phyloP scores from a whole-genome alignment of 1,140 invertebrate species.

The Nephila pilipes region DNA sequence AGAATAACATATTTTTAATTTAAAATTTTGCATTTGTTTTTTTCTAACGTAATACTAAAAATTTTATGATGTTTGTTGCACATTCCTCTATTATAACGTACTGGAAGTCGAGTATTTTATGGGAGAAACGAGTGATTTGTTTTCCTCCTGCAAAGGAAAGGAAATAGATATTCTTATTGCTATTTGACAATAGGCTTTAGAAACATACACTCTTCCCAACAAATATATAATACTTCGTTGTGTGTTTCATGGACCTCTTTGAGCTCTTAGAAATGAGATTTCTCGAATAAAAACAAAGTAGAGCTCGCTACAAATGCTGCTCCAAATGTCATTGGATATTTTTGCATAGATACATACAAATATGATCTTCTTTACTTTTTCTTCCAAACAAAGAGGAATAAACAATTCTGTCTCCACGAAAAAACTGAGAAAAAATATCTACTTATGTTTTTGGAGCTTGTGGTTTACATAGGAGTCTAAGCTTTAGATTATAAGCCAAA shows the following conservation, averaged over 20 bases:
- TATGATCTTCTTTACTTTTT: not conserved
- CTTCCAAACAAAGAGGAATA: not conserved
- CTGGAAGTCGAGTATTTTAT: not conserved
- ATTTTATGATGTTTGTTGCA: not conserved
- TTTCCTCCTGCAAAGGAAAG: not conserved
- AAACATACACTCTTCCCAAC: not conserved
- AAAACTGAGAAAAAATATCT: not conserved
- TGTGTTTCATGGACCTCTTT: not conserved
- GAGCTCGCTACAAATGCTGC: not conserved
- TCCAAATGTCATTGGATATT: conserved; percentile 15
- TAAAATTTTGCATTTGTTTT: not conserved
- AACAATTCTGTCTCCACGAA: not conserved
- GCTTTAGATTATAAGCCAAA: too few relatives aligned
- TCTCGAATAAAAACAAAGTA: not conserved
- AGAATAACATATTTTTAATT: not conserved
- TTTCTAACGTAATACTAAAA: not conserved
- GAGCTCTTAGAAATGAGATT: conserved; percentile 23
- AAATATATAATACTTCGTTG: conserved; percentile 33
- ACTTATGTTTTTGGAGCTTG: too few relatives aligned
- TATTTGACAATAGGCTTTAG: conserved; percentile 37
- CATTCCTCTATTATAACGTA: not conserved
- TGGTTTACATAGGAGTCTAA: too few relatives aligned
- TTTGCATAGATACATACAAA: not conserved
- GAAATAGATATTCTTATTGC: not conserved
- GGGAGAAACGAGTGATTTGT: not conserved